A percentile compares a stretch with the other conserved stretches of the same genome.
Evolutionary conservation across 2,797 vertebrate genomes (phyloP).

Genomic region (Girardinus metallicus): DNA sequence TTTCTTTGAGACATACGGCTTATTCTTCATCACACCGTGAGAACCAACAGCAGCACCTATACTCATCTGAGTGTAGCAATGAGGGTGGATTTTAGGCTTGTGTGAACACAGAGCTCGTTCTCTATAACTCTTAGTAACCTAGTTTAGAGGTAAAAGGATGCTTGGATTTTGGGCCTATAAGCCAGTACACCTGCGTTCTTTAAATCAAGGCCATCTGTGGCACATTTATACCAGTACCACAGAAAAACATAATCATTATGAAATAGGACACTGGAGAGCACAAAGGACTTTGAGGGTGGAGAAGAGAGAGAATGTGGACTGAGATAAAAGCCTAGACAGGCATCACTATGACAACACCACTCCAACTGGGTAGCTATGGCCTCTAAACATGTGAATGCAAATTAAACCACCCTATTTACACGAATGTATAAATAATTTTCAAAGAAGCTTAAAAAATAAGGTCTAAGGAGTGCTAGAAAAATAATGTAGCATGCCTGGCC

Average conservation of each 20-base stretch:
- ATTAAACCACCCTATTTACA: constrained; percentile 30
- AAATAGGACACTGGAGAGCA: constrained; percentile 40
- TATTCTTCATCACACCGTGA: constrained; percentile 44
- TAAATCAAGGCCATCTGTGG: constrained; percentile 61
- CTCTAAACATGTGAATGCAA: constrained; percentile 42
- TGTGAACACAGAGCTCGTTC: constrained; percentile 39
- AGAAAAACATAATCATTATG: constrained; percentile 52
- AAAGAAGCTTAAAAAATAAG: constrained; percentile 13
- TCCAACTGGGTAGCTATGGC: constrained; percentile 33
- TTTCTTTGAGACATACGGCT: constrained; percentile 69
- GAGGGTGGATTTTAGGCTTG: constrained; percentile 52
- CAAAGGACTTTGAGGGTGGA: constrained; percentile 63
- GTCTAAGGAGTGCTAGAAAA: constrained; percentile 9
- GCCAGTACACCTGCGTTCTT: constrained; percentile 60
- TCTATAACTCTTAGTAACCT: constrained; percentile 47
- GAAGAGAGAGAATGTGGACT: constrained; percentile 49
- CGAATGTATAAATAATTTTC: constrained; percentile 23
- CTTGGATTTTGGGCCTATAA: constrained; percentile 51
- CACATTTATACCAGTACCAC: constrained; percentile 55
- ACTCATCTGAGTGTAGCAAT: constrained; percentile 57
- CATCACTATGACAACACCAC: constrained; percentile 58
- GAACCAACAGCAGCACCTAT: constrained; percentile 45
- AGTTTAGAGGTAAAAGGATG: constrained; percentile 54
- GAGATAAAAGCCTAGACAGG: constrained; percentile 59
- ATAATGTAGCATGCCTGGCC: background rate